Percentiles rank a stretch among this genome's conserved stretches.
These are phyloP conservation scores for Hydrolagus affinis DNA, from an alignment of 2,113 vertebrate genomes.

Conservation along the genomic window DNA sequence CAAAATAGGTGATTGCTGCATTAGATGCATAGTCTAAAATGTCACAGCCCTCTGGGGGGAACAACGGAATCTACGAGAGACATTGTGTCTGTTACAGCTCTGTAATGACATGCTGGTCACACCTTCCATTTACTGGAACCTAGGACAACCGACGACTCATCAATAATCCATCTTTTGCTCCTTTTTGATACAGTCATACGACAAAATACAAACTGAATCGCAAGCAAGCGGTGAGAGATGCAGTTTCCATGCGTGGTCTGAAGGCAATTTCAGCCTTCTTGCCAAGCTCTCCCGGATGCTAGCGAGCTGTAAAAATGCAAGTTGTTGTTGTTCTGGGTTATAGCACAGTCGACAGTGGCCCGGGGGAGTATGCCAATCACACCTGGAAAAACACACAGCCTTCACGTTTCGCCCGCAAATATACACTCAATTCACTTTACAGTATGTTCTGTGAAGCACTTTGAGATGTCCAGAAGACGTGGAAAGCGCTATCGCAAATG, in stretches of 20 bases:
- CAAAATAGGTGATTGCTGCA: not conserved
- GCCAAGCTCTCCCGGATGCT: not conserved
- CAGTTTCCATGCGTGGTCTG: not conserved
- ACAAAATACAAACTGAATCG: slow-evolving; percentile 15
- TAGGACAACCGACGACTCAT: not conserved
- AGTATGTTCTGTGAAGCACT: no score
- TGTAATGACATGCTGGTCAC: slow-evolving; percentile 13
- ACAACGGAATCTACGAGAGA: not conserved
- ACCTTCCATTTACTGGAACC: slow-evolving; percentile 4
- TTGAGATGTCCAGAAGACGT: no score
- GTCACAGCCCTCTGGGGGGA: not conserved
- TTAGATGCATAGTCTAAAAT: not conserved
- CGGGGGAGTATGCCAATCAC: no score
- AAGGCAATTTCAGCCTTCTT: slow-evolving; percentile 9
- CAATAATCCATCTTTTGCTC: slow-evolving; percentile 23
- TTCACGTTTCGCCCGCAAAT: no score
- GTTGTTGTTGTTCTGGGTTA: no score
- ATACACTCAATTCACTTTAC: no score
- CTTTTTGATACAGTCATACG: not conserved
- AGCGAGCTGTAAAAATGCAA: no score
- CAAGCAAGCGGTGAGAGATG: not conserved
- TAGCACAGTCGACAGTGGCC: no score
- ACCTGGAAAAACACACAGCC: no score
- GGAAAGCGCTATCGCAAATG: no score
- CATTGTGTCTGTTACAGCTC: not conserved